Percentiles rank a stretch among this genome's conserved stretches.
Conservation (phyloP, 2,113 vertebrate species). For the Etheostoma cragini region DNA sequence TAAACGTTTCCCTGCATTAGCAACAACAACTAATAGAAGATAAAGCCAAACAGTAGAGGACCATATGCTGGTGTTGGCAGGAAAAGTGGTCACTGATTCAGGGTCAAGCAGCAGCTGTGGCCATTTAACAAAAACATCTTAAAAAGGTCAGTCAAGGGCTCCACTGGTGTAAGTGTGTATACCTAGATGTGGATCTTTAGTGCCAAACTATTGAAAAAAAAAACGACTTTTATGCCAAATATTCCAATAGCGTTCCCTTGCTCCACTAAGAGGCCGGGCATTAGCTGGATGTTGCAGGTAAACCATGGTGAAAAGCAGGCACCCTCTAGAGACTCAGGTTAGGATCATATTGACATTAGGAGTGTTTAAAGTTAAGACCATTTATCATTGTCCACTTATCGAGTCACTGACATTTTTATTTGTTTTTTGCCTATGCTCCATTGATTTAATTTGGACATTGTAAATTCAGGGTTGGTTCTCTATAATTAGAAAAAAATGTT, state of each 20-base stretch:
- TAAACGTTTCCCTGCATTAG: constrained; percentile 71
- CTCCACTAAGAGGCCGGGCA: neutral
- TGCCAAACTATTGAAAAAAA: neutral
- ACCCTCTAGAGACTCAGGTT: neutral
- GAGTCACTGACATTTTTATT: neutral
- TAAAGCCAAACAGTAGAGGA: constrained; percentile 56
- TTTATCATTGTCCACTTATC: neutral
- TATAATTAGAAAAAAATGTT: neutral
- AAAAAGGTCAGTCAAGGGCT: neutral
- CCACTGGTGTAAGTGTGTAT: neutral
- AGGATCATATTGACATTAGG: neutral
- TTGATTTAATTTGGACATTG: neutral
- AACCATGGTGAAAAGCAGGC: neutral
- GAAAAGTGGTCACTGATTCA: constrained; percentile 62
- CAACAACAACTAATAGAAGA: constrained; percentile 64
- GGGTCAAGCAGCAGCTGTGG: neutral
- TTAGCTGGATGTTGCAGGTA: neutral
- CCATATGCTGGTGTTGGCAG: constrained; percentile 52
- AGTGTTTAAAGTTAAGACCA: neutral
- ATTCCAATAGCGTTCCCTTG: neutral
- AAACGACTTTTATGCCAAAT: neutral
- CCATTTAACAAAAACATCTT: neutral
- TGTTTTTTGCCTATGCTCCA: neutral
- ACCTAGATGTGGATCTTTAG: neutral
- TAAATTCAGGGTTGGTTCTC: neutral